Conservation (phyloP, 2,113 vertebrate genomes). For the Spermophilus dauricus region DNA sequence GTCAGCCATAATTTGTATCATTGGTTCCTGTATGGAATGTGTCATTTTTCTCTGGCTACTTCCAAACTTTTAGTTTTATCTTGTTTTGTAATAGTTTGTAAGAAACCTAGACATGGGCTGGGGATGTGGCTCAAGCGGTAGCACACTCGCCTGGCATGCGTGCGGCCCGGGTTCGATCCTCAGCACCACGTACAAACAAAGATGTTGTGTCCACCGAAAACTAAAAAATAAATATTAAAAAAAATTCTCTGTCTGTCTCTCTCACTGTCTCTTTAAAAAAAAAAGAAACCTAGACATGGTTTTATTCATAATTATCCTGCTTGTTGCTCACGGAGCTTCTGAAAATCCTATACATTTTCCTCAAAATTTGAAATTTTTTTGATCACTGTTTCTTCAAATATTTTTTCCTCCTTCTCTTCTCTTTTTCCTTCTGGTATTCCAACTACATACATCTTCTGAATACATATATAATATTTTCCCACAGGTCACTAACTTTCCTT, state of each 20-base stretch:
- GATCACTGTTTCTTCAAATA: slow-evolving; percentile 11
- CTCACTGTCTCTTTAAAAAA: too few species aligned
- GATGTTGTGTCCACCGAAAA: too few species aligned
- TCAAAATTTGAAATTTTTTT: slow-evolving; percentile 14
- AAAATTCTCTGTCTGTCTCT: too few species aligned
- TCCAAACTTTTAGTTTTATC: slow-evolving; percentile 41
- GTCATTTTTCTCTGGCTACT: slow-evolving; percentile 8
- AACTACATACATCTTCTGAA: neutral
- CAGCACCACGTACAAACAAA: too few species aligned
- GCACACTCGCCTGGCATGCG: too few species aligned
- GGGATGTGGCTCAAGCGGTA: too few species aligned
- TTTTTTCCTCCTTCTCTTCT: neutral
- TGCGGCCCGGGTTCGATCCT: too few species aligned
- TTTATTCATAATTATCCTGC: slow-evolving; percentile 40
- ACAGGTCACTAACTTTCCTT: neutral
- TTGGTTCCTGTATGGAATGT: neutral
- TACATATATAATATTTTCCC: neutral
- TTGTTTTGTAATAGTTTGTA: slow-evolving; percentile 42
- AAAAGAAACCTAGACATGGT: neutral
- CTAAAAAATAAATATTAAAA: too few species aligned
- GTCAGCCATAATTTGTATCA: slow-evolving; percentile 43
- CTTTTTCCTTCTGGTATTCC: slow-evolving; percentile 33
- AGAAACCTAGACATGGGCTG: neutral
- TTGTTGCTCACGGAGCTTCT: neutral
- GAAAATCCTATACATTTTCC: neutral